Percentiles rank a stretch among this genome's conserved stretches.
Evolutionary conservation across 2,113 vertebrate species (phyloP).

Genomic region (Gopherus evgoodei): DNA sequence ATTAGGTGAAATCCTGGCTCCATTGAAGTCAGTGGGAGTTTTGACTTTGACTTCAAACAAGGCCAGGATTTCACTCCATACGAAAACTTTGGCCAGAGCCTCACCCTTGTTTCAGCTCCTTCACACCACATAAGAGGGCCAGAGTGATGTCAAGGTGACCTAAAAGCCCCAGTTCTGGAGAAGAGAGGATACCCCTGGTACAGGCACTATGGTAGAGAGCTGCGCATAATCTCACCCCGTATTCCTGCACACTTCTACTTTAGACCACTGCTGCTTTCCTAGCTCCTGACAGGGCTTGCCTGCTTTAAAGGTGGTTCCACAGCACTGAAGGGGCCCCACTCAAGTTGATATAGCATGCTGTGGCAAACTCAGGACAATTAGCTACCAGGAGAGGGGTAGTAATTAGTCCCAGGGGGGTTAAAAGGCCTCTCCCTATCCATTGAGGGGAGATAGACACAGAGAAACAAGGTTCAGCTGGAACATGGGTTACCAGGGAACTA

Average conservation of each 20-base stretch:
- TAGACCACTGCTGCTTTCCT: background rate
- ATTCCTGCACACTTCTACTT: background rate
- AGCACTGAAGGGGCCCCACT: background rate
- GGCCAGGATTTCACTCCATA: background rate
- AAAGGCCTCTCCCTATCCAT: too few relatives aligned
- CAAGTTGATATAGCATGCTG: background rate
- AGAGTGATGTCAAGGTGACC: background rate
- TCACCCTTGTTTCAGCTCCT: background rate
- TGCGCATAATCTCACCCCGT: background rate
- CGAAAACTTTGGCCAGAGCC: background rate
- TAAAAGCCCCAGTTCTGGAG: background rate
- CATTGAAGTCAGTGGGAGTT: background rate
- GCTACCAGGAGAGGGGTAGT: too few relatives aligned
- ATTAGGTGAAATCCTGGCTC: background rate
- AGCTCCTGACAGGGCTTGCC: background rate
- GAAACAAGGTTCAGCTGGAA: too few relatives aligned
- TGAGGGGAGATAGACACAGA: too few relatives aligned
- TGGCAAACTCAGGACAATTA: too few relatives aligned
- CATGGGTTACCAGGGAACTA: too few relatives aligned
- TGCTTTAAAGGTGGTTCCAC: background rate
- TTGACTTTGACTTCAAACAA: background rate
- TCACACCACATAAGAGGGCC: background rate
- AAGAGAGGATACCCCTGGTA: background rate
- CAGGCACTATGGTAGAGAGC: accelerated
- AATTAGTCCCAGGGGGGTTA: too few relatives aligned